These are phyloP conservation scores for Aspiorhynchus laticeps DNA, from an alignment of 2,113 vertebrate genomes.

Conservation along the genomic window DNA sequence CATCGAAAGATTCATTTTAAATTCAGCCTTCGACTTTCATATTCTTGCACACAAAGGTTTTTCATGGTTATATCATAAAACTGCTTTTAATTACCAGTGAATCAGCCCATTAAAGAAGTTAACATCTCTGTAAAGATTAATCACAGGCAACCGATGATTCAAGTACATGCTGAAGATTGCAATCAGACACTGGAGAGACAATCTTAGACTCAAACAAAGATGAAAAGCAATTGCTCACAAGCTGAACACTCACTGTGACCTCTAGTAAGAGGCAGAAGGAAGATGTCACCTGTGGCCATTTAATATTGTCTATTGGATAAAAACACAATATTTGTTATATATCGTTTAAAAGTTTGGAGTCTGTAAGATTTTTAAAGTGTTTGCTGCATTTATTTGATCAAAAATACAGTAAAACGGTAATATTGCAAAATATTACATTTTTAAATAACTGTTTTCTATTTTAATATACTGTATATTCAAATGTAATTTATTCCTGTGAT, in stretches of 20 bases:
- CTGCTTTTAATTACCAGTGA: constrained; percentile 4
- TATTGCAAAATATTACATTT: neutral
- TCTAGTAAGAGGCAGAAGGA: neutral
- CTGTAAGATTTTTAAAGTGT: too few relatives aligned
- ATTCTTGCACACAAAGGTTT: neutral
- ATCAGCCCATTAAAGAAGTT: neutral
- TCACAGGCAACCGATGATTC: constrained; percentile 13
- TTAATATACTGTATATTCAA: neutral
- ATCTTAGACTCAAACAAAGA: constrained; percentile 7
- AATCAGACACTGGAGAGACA: constrained; percentile 24
- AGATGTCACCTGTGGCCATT: neutral
- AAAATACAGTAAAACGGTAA: neutral
- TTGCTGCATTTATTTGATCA: neutral
- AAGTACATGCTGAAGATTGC: constrained; percentile 21
- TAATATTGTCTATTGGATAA: neutral
- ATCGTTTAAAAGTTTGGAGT: too few relatives aligned
- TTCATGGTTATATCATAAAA: neutral
- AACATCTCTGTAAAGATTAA: neutral
- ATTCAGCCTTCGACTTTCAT: neutral
- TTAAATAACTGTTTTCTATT: neutral
- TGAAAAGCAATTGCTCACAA: constrained; percentile 23
- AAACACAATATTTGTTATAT: too few relatives aligned
- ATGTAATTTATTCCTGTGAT: neutral
- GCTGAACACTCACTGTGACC: constrained; percentile 9
- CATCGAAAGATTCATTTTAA: neutral